phyloP scores from a whole-genome alignment of 2,888 invertebrate species.

The Plebejus melissa region DNA sequence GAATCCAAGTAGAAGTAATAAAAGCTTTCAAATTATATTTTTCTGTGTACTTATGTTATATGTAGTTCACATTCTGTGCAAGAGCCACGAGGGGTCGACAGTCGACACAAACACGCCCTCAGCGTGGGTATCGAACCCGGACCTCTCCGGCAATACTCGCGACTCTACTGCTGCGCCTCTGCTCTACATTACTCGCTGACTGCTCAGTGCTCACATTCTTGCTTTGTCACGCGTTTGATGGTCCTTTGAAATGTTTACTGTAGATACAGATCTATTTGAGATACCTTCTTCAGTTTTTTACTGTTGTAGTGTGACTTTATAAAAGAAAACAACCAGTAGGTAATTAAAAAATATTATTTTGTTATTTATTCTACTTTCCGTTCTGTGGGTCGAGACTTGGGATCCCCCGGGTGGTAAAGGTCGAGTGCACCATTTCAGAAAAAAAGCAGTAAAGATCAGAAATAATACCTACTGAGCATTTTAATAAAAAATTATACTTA shows the following conservation, averaged over 20 bases:
- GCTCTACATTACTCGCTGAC: neutral
- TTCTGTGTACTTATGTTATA: neutral
- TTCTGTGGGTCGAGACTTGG: no score
- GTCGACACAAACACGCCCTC: conserved; percentile 5
- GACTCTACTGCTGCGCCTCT: neutral
- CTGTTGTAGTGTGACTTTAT: no score
- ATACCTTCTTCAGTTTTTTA: neutral
- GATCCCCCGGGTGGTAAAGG: no score
- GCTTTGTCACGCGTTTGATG: neutral
- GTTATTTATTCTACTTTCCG: no score
- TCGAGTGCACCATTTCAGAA: no score
- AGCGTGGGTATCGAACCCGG: conserved; percentile 15
- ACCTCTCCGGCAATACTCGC: conserved; percentile 7
- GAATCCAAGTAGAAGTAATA: no score
- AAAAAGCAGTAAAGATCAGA: no score
- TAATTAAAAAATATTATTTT: no score
- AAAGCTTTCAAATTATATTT: neutral
- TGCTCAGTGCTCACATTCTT: neutral
- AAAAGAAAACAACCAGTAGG: neutral
- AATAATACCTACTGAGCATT: no score
- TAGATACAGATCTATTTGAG: no score
- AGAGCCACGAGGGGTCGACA: neutral
- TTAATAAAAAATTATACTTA: no score
- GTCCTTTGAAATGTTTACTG: neutral
- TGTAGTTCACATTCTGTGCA: neutral